These are phyloP conservation scores for Lophius americanus DNA, from an alignment of 2,797 vertebrate genomes.

Conservation along the genomic window DNA sequence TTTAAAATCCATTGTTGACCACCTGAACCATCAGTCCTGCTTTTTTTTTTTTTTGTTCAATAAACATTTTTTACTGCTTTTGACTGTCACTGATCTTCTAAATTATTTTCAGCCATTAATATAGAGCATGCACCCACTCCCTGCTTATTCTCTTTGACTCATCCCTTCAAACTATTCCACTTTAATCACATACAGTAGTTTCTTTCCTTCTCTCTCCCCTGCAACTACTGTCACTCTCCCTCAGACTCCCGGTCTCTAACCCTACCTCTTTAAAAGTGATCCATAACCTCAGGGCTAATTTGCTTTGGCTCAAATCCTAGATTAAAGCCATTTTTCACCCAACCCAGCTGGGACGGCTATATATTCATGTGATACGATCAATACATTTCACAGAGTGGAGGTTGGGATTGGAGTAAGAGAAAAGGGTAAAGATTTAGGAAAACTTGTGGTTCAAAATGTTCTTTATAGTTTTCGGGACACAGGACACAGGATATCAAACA, in stretches of 20 bases:
- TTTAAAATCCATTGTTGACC: slow-evolving; percentile 6
- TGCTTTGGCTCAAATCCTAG: slow-evolving; percentile 67
- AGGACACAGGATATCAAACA: no score
- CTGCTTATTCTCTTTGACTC: slow-evolving; percentile 46
- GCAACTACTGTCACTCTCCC: not conserved
- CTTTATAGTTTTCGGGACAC: slow-evolving; percentile 9
- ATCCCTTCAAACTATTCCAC: slow-evolving; percentile 15
- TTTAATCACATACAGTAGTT: slow-evolving; percentile 40
- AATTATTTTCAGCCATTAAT: no score
- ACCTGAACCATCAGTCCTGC: slow-evolving; percentile 6
- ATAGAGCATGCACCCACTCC: no score
- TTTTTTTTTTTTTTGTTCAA: no score
- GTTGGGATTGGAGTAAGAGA: slow-evolving; percentile 30
- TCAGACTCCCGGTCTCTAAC: not conserved
- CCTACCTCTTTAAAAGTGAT: slow-evolving; percentile 62
- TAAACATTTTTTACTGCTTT: no score
- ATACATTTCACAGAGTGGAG: slow-evolving; percentile 43
- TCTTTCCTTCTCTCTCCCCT: slow-evolving; percentile 7
- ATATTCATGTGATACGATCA: slow-evolving; percentile 64
- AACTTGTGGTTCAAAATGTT: slow-evolving; percentile 18
- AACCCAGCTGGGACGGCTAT: slow-evolving; percentile 49
- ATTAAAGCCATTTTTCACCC: slow-evolving; percentile 73
- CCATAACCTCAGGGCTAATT: slow-evolving; percentile 70
- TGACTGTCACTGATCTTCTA: no score
- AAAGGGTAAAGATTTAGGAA: slow-evolving; percentile 31